These are phyloP conservation scores for Hoplias malabaricus DNA, from an alignment of 2,113 vertebrate genomes.

Conservation along the genomic window DNA sequence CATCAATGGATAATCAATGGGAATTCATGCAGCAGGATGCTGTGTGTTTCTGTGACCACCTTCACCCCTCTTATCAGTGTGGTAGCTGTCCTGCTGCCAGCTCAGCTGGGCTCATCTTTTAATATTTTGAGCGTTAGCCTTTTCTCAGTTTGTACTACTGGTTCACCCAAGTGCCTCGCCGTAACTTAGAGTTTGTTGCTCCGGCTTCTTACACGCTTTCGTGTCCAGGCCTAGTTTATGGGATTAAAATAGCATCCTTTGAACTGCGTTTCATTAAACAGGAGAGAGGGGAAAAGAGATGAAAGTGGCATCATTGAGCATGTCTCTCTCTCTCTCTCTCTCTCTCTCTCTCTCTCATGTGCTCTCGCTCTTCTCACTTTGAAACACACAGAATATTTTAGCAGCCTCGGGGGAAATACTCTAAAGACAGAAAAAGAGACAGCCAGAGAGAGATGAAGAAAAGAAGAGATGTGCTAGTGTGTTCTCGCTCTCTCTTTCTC, in stretches of 20 bases:
- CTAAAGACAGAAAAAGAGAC: constrained; percentile 44
- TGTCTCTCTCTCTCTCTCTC: constrained; percentile 23
- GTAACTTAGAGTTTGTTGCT: constrained; percentile 21
- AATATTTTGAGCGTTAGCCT: neutral
- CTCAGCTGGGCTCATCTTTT: neutral
- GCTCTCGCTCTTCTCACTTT: too few species aligned
- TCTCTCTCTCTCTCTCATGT: constrained; percentile 1
- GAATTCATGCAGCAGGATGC: too few species aligned
- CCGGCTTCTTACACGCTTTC: constrained; percentile 5
- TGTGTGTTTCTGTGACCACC: too few species aligned
- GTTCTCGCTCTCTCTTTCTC: too few species aligned
- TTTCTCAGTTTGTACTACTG: neutral
- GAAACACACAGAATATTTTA: constrained; percentile 48
- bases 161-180: neutral
- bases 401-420: constrained; percentile 28
- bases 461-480: constrained; percentile 38
- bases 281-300: constrained; percentile 50
- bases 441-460: constrained; percentile 57
- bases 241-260: constrained; percentile 49
- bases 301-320: constrained; percentile 54
- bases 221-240: constrained; percentile 21
- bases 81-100: neutral
- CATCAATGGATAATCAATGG: too few species aligned
- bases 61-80: neutral
- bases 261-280: constrained; percentile 56